Base-by-base conservation (phyloP, 2,797 vertebrate genomes). In the Sus cebifrons region DNA sequence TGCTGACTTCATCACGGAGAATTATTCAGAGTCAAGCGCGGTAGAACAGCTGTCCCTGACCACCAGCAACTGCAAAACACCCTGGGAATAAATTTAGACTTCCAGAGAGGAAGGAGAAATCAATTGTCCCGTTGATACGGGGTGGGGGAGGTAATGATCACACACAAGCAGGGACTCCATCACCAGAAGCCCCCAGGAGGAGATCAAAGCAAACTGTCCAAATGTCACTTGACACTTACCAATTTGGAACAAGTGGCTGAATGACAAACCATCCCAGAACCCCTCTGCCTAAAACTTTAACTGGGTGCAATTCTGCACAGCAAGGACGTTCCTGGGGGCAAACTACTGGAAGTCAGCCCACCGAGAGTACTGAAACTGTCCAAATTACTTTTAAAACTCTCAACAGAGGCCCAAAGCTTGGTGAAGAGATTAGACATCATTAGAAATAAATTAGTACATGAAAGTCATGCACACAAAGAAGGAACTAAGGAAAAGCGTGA, bases 31-130 rank as follows among this genome's bases (percentile, higher is more conserved):
- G 88, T 60, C 40, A 87, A 95, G 86, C 58, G 3, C 60, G 70
- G 83, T 17, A 27, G 71, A 89, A 62, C 96, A 97, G 98, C 96
- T 97, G 96, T 86, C 52, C 78, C 67, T 90, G 86, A 89, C 92
- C 96, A 94, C 89, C 54, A 77, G 78, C 96, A 97, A 96, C 94
- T 96, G 94, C 95, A 89, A 58, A 68, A 88, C 89, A 64, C 86
- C 23, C 91, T 54, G 73, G 91, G 96, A 96, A 89, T 96, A 96
- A 97, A 97, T 94, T 96, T 96, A 98, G 96, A 94, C 64, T 62
- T 86, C 85, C 86, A 93, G 92, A 96, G 79, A 96, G 75, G 83
- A 95, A 94, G 86, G 58, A 89, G 75, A 90, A 96, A 95, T 88
- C 67, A 93, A 77, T 92, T 90, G 91, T 88, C 84, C 92, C 64